Evolutionary conservation across 1,140 invertebrate species (phyloP), one percentile per base, ranked within the genome.

Genomic region (Melanaphis sacchari): DNA sequence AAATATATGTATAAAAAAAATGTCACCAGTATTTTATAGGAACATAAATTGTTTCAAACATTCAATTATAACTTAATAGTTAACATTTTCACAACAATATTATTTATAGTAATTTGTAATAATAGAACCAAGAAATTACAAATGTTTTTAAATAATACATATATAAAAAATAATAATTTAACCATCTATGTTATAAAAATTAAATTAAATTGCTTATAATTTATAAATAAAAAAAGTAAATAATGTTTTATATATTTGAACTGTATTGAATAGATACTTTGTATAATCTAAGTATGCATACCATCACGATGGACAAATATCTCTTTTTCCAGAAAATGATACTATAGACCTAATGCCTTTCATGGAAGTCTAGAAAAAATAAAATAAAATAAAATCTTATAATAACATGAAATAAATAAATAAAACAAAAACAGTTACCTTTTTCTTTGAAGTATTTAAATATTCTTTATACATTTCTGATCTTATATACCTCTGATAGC

Each of bases 401-500:
- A 84, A 31, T 31, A 93, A 31, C 22, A 93, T 66, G 43, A 82
- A 54, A 93, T 49, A 94, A 76, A n/a, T n/a, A 76, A 49, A 9
- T 26, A 43, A 41, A 59, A 85, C 43, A 54, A 43, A 91, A 76
- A 40, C 26, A 94, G 95, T 96, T 95, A 98, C 98, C 97, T 99
- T 99, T 96, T 99, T 99, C 95, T 99, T 99, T 87, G 98, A 98
- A 94, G 98, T 98, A 95, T 98, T 99, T 90, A 99, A 96, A 95
- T 98, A 99, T 94, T 99, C 99, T 96, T 99, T 99, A 95, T 99
- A 99, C 98, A 99, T 99, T 94, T 99, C 99, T 5, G 99, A 99
- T 90, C 99, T 97, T 93, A 99, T 96, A 95, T 99, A 99, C 94
- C 99, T 96, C 81, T 98, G 99, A 95, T 99, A 99, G 94, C 98